phyloP scores from a whole-genome alignment of 2,113 vertebrate genomes.

The Clarias gariepinus region DNA sequence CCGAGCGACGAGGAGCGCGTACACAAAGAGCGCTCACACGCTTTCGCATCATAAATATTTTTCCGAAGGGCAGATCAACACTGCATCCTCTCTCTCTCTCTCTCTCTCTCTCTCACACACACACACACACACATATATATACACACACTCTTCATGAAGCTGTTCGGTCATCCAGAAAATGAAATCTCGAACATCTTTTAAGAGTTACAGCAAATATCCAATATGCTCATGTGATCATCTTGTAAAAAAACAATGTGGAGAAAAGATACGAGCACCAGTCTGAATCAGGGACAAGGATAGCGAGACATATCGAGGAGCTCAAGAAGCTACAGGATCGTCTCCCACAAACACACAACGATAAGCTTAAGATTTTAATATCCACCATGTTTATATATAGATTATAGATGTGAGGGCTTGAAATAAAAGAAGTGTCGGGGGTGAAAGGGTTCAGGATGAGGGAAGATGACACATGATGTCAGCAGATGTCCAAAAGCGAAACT shows the following conservation, averaged over 20 bases:
- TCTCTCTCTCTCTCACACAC: not conserved
- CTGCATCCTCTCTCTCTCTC: slow-evolving; percentile 14
- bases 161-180: not conserved
- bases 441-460: not conserved
- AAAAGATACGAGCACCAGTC: slow-evolving; percentile 48
- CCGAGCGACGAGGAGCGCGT: not conserved
- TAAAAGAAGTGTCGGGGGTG: not conserved
- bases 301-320: not conserved
- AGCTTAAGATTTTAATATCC: not conserved
- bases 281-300: slow-evolving; percentile 41
- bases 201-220: not conserved
- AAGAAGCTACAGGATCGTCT: not conserved
- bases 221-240: slow-evolving; percentile 20
- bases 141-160: slow-evolving; percentile 1
- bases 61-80: slow-evolving; percentile 50
- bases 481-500: not conserved
- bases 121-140: not conserved
- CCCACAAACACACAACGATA: not conserved
- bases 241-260: slow-evolving; percentile 50
- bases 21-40: slow-evolving; percentile 56
- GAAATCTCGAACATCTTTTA: not conserved
- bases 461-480: not conserved
- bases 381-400: not conserved
- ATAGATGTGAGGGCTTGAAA: not conserved
- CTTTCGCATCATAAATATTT: slow-evolving; percentile 60